phyloP scores from a whole-genome alignment of 64 coral and sea anemone species.

The Trachythela sp. region DNA sequence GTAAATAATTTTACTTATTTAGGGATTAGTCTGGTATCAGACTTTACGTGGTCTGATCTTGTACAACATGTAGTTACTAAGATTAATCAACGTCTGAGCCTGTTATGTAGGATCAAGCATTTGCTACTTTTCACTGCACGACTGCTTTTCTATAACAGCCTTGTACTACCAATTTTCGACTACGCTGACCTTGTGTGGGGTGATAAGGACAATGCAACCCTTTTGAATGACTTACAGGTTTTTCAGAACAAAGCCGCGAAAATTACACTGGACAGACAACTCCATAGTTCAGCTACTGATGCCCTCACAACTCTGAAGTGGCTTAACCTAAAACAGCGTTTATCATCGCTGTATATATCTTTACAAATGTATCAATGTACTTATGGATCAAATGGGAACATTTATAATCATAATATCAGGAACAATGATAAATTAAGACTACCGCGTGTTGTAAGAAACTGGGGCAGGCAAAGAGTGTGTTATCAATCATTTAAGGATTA shows the following conservation, averaged over 20 bases:
- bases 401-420: slow-evolving; percentile 4
- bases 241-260: slow-evolving; percentile 27
- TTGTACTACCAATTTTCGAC: neutral
- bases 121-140: neutral
- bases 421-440: no score
- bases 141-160: neutral
- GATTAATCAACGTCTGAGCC: neutral
- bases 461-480: neutral
- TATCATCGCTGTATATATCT: neutral
- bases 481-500: slow-evolving; percentile 19
- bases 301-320: neutral
- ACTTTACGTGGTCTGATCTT: neutral
- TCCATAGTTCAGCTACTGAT: slow-evolving; percentile 25
- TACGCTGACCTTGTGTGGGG: neutral
- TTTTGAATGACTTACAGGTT: slow-evolving; percentile 12
- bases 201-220: neutral
- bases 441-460: neutral
- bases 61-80: neutral
- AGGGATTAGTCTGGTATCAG: neutral
- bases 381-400: neutral
- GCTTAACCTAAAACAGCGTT: slow-evolving; percentile 24
- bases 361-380: neutral
- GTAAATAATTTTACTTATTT: neutral
- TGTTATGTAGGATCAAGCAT: neutral
- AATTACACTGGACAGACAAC: slow-evolving; percentile 21